Conservation (phyloP, 1,140 invertebrate genomes). For the Cheumatopsyche charites region DNA sequence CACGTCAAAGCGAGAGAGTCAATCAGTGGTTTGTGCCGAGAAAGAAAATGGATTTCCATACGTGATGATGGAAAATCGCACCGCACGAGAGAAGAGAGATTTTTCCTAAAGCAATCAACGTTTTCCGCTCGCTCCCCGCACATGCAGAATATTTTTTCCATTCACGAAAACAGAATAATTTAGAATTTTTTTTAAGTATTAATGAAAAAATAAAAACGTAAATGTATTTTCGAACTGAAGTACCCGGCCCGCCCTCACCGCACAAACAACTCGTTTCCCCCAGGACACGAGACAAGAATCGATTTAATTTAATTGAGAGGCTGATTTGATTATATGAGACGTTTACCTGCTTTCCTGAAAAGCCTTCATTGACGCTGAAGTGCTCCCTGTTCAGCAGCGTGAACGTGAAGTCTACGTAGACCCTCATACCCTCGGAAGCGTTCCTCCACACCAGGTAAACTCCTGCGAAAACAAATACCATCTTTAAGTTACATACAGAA, state of each 20-base stretch:
- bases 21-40: no score
- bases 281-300: no score
- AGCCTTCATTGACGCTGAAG: slow-evolving; percentile 84
- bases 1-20: neutral
- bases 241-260: no score
- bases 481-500: no score
- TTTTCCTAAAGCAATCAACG: neutral
- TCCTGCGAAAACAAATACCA: slow-evolving; percentile 63
- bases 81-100: neutral
- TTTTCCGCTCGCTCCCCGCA: neutral
- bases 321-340: neutral
- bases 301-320: no score
- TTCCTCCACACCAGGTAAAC: slow-evolving; percentile 82
- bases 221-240: no score
- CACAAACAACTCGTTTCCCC: no score
- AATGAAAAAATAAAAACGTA: neutral
- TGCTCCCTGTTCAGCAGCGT: slow-evolving; percentile 85
- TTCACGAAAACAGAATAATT: no score
- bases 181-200: neutral
- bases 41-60: no score
- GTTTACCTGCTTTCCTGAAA: slow-evolving; percentile 75
- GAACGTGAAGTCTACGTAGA: slow-evolving; percentile 84
- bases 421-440: slow-evolving; percentile 74
- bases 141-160: no score
- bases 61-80: no score